Evolutionary conservation across 2,797 vertebrate genomes (phyloP).

Genomic region (Platyrinchus mystaceus): DNA sequence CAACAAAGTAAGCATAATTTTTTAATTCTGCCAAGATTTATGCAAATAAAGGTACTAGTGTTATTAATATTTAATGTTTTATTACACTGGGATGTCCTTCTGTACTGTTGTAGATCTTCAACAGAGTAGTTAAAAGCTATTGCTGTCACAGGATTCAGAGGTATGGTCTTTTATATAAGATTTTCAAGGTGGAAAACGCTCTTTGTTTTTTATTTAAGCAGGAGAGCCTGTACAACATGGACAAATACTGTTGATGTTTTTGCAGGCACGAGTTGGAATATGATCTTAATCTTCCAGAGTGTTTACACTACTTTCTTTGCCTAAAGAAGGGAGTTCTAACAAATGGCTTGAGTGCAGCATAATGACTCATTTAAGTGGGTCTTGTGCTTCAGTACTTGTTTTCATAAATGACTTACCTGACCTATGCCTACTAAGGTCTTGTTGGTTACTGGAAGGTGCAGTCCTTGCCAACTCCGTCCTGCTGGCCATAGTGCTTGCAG

Average conservation of each 20-base stretch:
- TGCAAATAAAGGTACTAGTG: background rate
- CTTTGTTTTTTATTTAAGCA: background rate
- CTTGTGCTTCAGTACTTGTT: background rate
- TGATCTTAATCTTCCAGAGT: background rate
- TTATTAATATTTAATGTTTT: background rate
- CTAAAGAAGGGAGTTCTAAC: background rate
- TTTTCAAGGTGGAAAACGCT: background rate
- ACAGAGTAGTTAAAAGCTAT: background rate
- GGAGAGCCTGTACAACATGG: background rate
- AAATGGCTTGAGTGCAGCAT: background rate
- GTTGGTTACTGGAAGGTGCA: background rate
- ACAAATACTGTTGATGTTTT: background rate
- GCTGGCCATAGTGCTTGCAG: background rate
- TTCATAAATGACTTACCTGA: background rate
- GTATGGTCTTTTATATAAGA: background rate
- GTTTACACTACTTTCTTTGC: background rate
- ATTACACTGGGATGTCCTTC: background rate
- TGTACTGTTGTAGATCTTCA: background rate
- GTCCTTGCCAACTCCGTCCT: background rate
- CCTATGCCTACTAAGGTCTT: background rate
- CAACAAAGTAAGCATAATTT: background rate
- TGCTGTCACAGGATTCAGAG: background rate
- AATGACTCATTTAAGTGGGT: background rate
- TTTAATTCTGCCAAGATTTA: background rate
- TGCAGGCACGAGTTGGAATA: background rate